Base-by-base conservation (phyloP, 2,797 vertebrate species). In the Spinus pinus region DNA sequence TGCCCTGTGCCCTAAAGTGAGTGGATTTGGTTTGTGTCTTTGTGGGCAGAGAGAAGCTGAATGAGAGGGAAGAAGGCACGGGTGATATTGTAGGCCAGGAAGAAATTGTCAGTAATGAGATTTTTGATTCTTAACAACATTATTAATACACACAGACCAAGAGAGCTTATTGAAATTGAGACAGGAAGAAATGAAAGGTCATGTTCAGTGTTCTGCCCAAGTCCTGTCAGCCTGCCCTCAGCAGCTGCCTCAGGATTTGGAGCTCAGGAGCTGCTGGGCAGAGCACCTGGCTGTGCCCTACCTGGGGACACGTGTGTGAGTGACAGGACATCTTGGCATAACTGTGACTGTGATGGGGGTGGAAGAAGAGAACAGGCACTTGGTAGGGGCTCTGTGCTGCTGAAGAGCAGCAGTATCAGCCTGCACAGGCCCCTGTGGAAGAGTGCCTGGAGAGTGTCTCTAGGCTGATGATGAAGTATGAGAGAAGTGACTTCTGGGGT, bases 41-140 rank as follows among this genome's bases (percentile, higher is more conserved):
- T 77, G 64, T 77, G 67, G 51, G 42, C 53, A 82, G 72, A 69
- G 71, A 67, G 79, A 82, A 62, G 49, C 86, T 91, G 66, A 85
- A 47, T 49, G 14, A 14, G 27, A 75, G 64, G 58, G 51, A 50
- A 62, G 35, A 69, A 62, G 31, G 47, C 35, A 47, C 25, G 39
- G 61, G 25, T 81, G 72, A 39, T 0, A 0, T 67, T 0, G 0
- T 17, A 90, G 62, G 42, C 54, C 64, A 74, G 84, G 79, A 75
- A 85, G 67, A 92, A 89, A 69, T 54, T 53, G 35, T 31, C 57
- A 65, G 39, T 92, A 91, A 88, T 54, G 74, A 87, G 84, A 77
- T 82, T 91, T 89, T 61, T 28, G 42, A 56, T 87, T 91, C 57
- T 81, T 82, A 42, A 39, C 37, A 20, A 44, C 49, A 2, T 66